Evolutionary conservation across 2,113 vertebrate species (phyloP).

Genomic region (Brienomyrus brachyistius): DNA sequence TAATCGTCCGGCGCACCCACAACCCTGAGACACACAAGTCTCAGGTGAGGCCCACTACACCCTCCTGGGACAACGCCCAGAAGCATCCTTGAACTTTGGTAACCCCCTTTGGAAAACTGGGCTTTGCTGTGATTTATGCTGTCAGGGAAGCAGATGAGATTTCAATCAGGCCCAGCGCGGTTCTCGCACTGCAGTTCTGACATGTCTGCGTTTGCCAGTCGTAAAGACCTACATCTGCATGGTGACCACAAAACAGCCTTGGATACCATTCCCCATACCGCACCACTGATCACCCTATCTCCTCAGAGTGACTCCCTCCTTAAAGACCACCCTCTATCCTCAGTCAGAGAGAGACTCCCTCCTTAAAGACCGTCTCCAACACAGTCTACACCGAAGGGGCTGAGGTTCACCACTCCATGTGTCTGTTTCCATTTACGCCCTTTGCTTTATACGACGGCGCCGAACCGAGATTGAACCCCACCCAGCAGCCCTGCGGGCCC

Average conservation of each 20-base stretch:
- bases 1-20: not conserved
- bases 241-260: not conserved
- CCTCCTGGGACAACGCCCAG: not conserved
- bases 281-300: not conserved
- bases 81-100: not conserved
- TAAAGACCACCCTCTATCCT: not conserved
- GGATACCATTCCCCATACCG: not conserved
- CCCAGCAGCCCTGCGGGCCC: constrained; percentile 17
- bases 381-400: not conserved
- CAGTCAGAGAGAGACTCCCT: not conserved
- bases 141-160: not conserved
- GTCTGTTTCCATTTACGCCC: not conserved
- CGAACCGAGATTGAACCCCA: not conserved
- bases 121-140: not conserved
- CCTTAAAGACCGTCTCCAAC: not conserved
- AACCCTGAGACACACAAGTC: not conserved
- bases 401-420: not conserved
- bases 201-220: not conserved
- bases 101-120: not conserved
- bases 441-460: not conserved
- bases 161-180: not conserved
- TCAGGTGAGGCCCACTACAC: not conserved
- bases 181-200: not conserved
- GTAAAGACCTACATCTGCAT: not conserved
- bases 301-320: not conserved